Conservation (phyloP, 2,113 vertebrate species). For the Toxostoma redivivum region DNA sequence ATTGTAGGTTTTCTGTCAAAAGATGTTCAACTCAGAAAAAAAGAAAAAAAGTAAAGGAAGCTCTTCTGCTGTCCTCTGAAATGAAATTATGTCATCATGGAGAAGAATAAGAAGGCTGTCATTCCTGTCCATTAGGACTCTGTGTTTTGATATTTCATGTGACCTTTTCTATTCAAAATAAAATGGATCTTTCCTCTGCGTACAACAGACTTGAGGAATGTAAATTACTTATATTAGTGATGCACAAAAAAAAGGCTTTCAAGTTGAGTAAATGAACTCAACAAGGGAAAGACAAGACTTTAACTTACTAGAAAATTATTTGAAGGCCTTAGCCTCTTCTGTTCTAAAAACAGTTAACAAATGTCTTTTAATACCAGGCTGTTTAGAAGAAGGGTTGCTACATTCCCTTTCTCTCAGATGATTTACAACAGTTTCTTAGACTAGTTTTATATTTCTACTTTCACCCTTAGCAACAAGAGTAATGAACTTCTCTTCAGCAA, state of each 20-base stretch:
- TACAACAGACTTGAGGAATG: background rate
- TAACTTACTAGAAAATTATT: background rate
- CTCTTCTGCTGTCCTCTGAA: background rate
- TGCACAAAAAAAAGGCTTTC: background rate
- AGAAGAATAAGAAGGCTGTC: background rate
- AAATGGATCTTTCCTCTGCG: background rate
- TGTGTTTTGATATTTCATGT: background rate
- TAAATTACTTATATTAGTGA: background rate
- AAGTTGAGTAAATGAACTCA: background rate
- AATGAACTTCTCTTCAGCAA: background rate
- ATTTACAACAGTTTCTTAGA: background rate
- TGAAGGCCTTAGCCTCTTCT: background rate
- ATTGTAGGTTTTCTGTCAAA: background rate
- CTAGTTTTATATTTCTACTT: background rate
- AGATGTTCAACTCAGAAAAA: background rate
- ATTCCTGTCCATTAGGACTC: background rate
- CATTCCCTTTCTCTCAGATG: background rate
- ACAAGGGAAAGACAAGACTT: background rate
- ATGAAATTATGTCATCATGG: background rate
- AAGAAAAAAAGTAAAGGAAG: background rate
- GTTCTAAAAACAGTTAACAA: background rate
- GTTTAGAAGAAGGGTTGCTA: background rate
- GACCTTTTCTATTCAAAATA: background rate
- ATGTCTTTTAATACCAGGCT: background rate
- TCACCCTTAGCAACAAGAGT: background rate